These are phyloP conservation scores for Anthoscopus minutus DNA, from an alignment of 2,113 vertebrate species.

Conservation along the genomic window DNA sequence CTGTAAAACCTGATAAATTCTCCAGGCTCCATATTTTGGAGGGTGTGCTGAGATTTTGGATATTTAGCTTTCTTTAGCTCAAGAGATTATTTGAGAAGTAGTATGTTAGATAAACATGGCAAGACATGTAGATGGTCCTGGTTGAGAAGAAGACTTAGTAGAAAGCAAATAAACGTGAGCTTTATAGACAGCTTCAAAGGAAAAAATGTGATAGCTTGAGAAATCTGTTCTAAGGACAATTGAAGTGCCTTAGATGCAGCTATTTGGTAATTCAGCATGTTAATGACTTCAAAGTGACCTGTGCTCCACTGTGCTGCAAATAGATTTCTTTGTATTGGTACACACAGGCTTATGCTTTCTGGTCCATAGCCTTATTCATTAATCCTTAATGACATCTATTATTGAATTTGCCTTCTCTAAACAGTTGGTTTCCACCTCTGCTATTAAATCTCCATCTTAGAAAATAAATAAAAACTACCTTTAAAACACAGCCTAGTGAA, in stretches of 20 bases:
- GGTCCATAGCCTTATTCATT: constrained; percentile 48
- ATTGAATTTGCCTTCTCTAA: constrained; percentile 47
- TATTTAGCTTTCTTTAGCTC: background rate
- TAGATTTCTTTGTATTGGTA: constrained; percentile 45
- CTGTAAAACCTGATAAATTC: background rate
- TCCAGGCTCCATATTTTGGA: background rate
- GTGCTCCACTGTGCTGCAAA: constrained; percentile 34
- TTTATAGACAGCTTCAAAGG: background rate
- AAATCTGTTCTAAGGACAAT: background rate
- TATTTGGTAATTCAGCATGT: constrained; percentile 14
- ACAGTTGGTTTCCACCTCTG: constrained; percentile 41
- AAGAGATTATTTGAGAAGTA: background rate
- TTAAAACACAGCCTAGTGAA: background rate
- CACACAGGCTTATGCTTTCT: constrained; percentile 37
- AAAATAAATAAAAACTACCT: background rate
- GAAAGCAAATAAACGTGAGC: background rate
- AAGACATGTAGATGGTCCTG: background rate
- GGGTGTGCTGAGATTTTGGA: background rate
- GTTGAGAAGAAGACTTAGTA: background rate
- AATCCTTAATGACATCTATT: constrained; percentile 56
- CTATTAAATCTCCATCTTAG: constrained; percentile 24
- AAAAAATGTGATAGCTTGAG: background rate
- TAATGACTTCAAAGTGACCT: constrained; percentile 46
- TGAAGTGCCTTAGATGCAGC: background rate
- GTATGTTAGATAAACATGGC: background rate